Base-by-base conservation (phyloP, 2,888 invertebrate species). In the Pristionchus fissidentatus region DNA sequence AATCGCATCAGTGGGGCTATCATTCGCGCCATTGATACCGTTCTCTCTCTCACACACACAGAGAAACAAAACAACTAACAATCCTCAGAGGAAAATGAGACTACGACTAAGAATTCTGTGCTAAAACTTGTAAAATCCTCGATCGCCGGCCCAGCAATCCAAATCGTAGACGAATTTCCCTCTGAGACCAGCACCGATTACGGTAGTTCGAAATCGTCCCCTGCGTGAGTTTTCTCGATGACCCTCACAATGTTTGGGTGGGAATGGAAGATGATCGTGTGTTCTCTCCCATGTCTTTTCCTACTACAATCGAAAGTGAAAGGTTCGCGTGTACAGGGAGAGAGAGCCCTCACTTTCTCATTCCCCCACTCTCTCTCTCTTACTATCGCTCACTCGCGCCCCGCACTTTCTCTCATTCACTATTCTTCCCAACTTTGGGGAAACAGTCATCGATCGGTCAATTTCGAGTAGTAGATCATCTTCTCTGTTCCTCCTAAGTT, bases 291-390 rank as follows among this genome's bases (percentile, higher is more conserved):
- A n/a, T 70, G 19, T 70, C 70, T 32, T 26, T n/a, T 70, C 41
- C 70, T 41, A n/a, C n/a, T n/a, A 41, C 70, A 70, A 70, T 70
- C 7, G 70, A 70, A 70, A 70, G 70, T 70, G 70, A 70, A 70
- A 70, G 70, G 70, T 70, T 70, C 70, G 38, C 70, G n/a, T 26
- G 43, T 70, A 43, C 70, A 41, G n/a, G n/a, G n/a, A n/a, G n/a
- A n/a, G n/a, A n/a, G 70, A 70, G 70, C 70, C 70, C 41, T 70
- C 66, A 70, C 70, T 70, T 70, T 70, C 62, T 26, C 62, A 62
- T 62, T 7, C 35, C 70, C 43, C 26, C 41, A 10, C 22, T 3
- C 10, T 70, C 70, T 70, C 70, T 70, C 70, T 22, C 38, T 70
- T 43, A n/a, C 70, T 8, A 4, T 22, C 41, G 3, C n/a, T 43